Evolutionary conservation across 2,888 invertebrate species (phyloP), one percentile per base, ranked within the genome.

Genomic region (Chironomus tentans): DNA sequence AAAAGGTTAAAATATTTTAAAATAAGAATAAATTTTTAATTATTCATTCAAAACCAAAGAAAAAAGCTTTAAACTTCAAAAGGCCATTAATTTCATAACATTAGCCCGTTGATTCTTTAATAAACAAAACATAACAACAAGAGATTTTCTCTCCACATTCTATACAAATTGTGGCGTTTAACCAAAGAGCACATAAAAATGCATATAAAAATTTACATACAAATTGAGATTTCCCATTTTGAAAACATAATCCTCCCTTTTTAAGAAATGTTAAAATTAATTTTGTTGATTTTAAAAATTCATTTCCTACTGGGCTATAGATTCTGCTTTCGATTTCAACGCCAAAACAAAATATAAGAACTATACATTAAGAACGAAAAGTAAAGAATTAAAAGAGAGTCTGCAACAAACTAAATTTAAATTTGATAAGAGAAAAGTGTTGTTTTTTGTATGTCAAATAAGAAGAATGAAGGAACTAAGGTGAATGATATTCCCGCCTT

Each of bases 181-280:
- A 71, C 50, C 72, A 28, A 72, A n/a, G 38, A 50, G 21, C 48
- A 70, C 70, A 70, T 70, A 72, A 72, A 71, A 56, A 56, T 18
- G 56, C 15, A 71, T 10, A 71, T 56, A 21, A 71, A 72, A 72
- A 72, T 72, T 72, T 72, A 72, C 72, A 72, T 72, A 72, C 72
- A 72, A 72, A 72, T 72, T 72, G 56, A 56, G 56, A 56, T 56
- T 56, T 56, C 56, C 18, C 15, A 56, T 56, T 56, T 18, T 18
- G 18, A 50, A 56, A 15, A 56, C n/a, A 18, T 7, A 15, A 18
- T 56, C 15, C 56, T 18, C 2, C n/a, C n/a, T n/a, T n/a, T n/a
- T n/a, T n/a, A n/a, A n/a, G 10, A 2, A 1, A 10, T 56, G 18
- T 56, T 5, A 56, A 56, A 56, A 38, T 18, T 18, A 56, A 56